Percentiles rank a stretch among this genome's conserved stretches.
These are phyloP conservation scores for Synergus itoensis DNA, from an alignment of 2,888 invertebrate species.

Conservation along the genomic window DNA sequence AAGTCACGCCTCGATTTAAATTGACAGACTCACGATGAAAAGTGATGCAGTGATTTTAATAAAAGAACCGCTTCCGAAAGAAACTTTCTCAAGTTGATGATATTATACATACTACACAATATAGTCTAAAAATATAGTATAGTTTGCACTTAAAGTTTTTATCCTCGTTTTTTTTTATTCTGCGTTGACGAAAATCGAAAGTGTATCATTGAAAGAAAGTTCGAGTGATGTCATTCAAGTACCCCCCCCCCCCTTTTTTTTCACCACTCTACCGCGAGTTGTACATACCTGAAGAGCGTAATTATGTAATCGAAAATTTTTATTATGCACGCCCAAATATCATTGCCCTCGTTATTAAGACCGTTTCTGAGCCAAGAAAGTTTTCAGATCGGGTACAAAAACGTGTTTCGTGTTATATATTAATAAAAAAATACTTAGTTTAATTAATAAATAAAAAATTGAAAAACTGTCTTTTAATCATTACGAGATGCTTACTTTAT, in stretches of 20 bases:
- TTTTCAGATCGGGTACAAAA: neutral
- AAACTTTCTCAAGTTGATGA: slow-evolving; percentile 30
- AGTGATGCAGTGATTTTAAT: neutral
- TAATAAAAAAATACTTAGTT: no score
- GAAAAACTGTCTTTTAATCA: no score
- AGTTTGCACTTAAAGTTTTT: slow-evolving; percentile 13
- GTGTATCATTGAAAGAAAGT: slow-evolving; percentile 38
- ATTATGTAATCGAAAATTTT: slow-evolving; percentile 28
- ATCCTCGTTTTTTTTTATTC: neutral
- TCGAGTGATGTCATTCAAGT: slow-evolving; percentile 18
- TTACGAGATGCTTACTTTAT: no score
- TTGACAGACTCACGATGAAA: neutral
- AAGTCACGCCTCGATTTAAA: neutral
- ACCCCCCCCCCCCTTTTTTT: neutral
- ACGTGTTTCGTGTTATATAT: neutral
- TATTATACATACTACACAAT: neutral
- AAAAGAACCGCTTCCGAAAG: neutral
- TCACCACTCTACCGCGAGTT: slow-evolving; percentile 10
- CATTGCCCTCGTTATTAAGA: neutral
- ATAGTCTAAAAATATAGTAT: neutral
- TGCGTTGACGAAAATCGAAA: slow-evolving; percentile 29
- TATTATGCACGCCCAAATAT: slow-evolving; percentile 16
- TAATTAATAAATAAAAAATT: no score
- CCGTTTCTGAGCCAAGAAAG: neutral
- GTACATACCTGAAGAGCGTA: slow-evolving; percentile 16